These are phyloP conservation scores for Sipunculus nudus DNA, from an alignment of 2,888 invertebrate species.

Conservation along the genomic window DNA sequence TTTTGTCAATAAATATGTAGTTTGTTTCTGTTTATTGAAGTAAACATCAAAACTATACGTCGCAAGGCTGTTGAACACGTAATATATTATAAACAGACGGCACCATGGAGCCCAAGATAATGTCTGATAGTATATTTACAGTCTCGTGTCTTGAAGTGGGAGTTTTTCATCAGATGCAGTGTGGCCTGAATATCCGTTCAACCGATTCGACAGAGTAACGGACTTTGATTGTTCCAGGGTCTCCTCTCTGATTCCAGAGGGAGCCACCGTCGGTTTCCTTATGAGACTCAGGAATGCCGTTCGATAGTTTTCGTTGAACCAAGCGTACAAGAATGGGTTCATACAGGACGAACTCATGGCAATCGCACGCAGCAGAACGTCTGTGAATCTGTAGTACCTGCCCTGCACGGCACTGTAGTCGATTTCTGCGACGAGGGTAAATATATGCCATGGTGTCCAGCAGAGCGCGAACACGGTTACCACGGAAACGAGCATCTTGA, in stretches of 20 bases:
- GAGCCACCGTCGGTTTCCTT: conserved; percentile 5
- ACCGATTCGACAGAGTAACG: too few relatives aligned
- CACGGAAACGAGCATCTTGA: conserved; percentile 60
- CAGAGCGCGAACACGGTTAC: conserved; percentile 59
- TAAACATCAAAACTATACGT: too few relatives aligned
- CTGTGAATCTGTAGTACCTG: conserved; percentile 52
- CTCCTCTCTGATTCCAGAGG: neutral
- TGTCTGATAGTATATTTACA: too few relatives aligned
- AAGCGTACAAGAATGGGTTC: conserved; percentile 65
- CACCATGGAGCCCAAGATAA: too few relatives aligned
- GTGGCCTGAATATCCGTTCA: too few relatives aligned
- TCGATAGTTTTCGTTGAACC: conserved; percentile 62
- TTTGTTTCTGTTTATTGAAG: too few relatives aligned
- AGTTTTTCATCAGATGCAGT: too few relatives aligned
- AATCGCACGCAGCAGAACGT: conserved; percentile 57
- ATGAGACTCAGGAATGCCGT: conserved; percentile 35
- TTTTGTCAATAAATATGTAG: too few relatives aligned
- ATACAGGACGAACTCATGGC: conserved; percentile 64
- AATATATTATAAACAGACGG: too few relatives aligned
- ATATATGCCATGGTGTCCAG: conserved; percentile 62
- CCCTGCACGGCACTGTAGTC: conserved; percentile 38
- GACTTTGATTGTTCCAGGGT: too few relatives aligned
- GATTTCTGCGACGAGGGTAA: conserved; percentile 55
- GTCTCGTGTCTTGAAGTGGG: too few relatives aligned
- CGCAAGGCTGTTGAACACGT: too few relatives aligned